Evolutionary conservation across 1,140 invertebrate species (phyloP).

Genomic region (Pseudomyrmex flavicornis): DNA sequence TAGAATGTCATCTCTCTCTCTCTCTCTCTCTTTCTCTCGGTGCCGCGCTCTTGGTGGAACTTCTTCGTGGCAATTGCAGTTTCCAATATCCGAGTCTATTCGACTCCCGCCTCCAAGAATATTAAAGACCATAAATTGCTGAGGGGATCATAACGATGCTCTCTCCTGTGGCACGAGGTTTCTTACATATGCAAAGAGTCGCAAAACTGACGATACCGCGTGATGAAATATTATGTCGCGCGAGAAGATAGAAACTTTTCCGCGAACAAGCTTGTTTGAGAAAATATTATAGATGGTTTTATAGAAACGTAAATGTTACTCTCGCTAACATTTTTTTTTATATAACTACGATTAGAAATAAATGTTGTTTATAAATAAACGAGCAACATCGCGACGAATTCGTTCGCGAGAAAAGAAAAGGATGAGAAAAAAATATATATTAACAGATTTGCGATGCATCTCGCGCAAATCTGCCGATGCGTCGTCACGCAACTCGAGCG

Average conservation of each 20-base stretch:
- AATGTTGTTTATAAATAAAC: neutral
- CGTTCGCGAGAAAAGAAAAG: neutral
- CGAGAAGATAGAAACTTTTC: neutral
- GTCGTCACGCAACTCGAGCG: neutral
- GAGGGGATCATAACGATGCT: slow-evolving; percentile 12
- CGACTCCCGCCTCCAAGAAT: slow-evolving; percentile 18
- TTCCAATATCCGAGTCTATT: slow-evolving; percentile 40
- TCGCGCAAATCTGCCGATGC: neutral
- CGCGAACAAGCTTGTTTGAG: no score
- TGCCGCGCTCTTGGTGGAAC: neutral
- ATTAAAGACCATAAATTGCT: slow-evolving; percentile 39
- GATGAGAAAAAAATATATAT: no score
- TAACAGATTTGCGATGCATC: no score
- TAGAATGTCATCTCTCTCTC: neutral
- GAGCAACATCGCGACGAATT: neutral
- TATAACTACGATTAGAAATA: no score
- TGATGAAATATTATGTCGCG: neutral
- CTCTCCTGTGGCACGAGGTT: no score
- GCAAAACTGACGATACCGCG: neutral
- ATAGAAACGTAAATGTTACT: no score
- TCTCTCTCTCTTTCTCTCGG: no score
- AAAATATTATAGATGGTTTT: neutral
- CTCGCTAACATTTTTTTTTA: no score
- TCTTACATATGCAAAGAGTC: neutral
- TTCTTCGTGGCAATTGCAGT: neutral